Percentiles rank a stretch among this genome's conserved stretches.
phyloP scores from a whole-genome alignment of 2,113 vertebrate species.

The Elachura formosa region DNA sequence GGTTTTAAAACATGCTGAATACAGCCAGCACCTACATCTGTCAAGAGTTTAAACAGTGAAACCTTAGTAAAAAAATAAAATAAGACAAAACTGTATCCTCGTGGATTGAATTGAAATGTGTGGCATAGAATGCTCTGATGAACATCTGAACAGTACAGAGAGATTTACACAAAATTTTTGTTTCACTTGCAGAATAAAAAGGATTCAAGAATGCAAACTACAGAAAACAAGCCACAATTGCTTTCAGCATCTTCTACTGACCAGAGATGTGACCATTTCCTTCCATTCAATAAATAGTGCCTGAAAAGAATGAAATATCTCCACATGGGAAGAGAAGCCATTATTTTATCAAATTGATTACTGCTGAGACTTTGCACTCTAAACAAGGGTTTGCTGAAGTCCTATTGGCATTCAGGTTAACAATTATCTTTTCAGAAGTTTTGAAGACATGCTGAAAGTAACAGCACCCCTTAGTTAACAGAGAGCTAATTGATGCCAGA shows the following conservation, averaged over 20 bases:
- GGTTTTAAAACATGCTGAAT: not conserved
- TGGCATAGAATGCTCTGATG: not conserved
- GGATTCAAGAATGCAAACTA: not conserved
- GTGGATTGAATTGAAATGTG: not conserved
- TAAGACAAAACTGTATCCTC: not conserved
- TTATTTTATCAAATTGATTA: constrained; percentile 34
- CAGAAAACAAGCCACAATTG: not conserved
- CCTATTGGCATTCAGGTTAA: constrained; percentile 39
- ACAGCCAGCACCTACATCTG: not conserved
- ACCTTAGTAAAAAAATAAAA: not conserved
- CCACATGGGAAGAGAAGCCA: not conserved
- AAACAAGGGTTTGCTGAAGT: constrained; percentile 2
- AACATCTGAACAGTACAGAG: not conserved
- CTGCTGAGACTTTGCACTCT: constrained; percentile 31
- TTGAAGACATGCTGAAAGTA: not conserved
- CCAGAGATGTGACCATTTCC: not conserved
- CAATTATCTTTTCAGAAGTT: constrained; percentile 40
- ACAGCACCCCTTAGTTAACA: not conserved
- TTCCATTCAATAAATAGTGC: not conserved
- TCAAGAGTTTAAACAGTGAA: not conserved
- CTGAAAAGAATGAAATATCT: constrained; percentile 2
- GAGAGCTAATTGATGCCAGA: not conserved
- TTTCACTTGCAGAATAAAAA: not conserved
- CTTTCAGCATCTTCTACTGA: not conserved
- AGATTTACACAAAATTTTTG: not conserved